phyloP scores from a whole-genome alignment of 2,888 invertebrate genomes.

The Nowickia ferox region DNA sequence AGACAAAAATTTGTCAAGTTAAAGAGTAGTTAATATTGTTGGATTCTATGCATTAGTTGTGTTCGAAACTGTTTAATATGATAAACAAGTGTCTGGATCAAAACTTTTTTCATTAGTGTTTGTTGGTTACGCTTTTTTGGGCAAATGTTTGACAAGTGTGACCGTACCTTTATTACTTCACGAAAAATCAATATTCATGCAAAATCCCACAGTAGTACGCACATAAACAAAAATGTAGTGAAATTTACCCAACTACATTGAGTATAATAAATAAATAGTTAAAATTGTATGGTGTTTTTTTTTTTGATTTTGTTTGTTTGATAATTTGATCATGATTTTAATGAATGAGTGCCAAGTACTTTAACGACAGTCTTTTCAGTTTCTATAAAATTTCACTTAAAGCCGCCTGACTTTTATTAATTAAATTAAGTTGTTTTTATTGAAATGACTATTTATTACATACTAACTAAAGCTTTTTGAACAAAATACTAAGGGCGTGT shows the following conservation, averaged over 20 bases:
- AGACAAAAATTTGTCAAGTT: no score
- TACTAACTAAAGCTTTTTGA: slow-evolving; percentile 41
- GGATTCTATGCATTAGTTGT: no score
- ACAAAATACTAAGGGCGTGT: no score
- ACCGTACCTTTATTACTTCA: not conserved
- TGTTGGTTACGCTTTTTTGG: no score
- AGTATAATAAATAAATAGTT: slow-evolving; percentile 61
- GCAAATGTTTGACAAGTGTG: no score
- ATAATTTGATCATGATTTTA: slow-evolving; percentile 38
- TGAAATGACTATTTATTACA: slow-evolving; percentile 56
- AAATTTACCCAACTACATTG: slow-evolving; percentile 53
- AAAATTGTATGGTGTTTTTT: not conserved
- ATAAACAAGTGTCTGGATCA: no score
- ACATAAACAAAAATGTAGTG: slow-evolving; percentile 34
- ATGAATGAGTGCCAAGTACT: slow-evolving; percentile 56
- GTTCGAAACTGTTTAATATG: no score
- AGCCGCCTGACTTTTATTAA: slow-evolving; percentile 48
- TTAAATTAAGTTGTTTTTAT: slow-evolving; percentile 61
- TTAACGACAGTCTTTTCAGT: slow-evolving; percentile 59
- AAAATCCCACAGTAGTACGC: not conserved
- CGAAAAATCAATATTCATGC: slow-evolving; percentile 9
- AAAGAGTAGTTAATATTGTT: no score
- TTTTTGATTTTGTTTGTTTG: slow-evolving; percentile 13
- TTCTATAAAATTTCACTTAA: slow-evolving; percentile 68
- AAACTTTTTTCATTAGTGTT: no score